Evolutionary conservation across 2,797 vertebrate genomes (phyloP).

Genomic region (Gymnoscopelus braueri): DNA sequence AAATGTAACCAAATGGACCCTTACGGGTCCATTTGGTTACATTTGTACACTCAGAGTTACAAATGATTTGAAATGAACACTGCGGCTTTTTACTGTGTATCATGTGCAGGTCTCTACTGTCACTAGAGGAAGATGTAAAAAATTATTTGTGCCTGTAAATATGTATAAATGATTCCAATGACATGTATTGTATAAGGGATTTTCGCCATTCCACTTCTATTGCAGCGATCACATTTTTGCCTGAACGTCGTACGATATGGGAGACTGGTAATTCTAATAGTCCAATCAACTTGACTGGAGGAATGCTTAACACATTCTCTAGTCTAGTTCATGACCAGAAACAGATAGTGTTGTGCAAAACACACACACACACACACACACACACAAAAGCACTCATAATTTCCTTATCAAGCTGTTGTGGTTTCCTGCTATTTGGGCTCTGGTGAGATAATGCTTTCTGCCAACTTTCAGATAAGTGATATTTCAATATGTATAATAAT

Average conservation of each 20-base stretch:
- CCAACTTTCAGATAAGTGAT: slow-evolving; percentile 1
- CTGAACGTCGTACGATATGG: slow-evolving; percentile 17
- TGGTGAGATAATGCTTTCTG: slow-evolving; percentile 21
- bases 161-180: slow-evolving; percentile 73
- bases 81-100: slow-evolving; percentile 11
- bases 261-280: slow-evolving; percentile 23
- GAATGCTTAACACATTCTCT: neutral
- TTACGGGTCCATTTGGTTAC: no score
- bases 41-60: no score
- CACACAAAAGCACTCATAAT: neutral
- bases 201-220: slow-evolving; percentile 30
- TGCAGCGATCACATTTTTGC: slow-evolving; percentile 33
- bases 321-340: slow-evolving; percentile 15
- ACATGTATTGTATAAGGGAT: slow-evolving; percentile 55
- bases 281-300: slow-evolving; percentile 15
- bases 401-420: slow-evolving; percentile 25
- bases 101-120: slow-evolving; percentile 82
- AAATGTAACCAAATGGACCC: no score
- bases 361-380: neutral
- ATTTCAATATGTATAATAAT: slow-evolving; percentile 3
- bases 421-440: slow-evolving; percentile 29
- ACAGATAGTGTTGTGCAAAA: neutral
- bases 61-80: no score
- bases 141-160: slow-evolving; percentile 77
- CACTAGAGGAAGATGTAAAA: slow-evolving; percentile 56